These are phyloP conservation scores for Carcinoscorpius rotundicauda DNA, from an alignment of 1,140 invertebrate genomes.

Conservation along the genomic window DNA sequence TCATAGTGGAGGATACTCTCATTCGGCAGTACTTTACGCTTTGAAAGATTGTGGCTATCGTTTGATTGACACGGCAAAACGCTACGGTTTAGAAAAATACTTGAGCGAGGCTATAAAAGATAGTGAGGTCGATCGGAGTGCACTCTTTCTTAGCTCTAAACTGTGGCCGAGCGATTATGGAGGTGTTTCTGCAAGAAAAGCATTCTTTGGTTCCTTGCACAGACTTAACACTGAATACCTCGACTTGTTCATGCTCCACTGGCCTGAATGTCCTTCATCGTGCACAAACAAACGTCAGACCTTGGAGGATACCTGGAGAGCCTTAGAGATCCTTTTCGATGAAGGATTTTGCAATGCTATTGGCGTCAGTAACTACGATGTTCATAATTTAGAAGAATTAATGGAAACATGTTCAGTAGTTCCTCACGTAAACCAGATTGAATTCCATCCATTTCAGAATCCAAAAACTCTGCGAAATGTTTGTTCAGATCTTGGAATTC, in stretches of 20 bases:
- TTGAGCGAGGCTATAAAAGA: too few relatives aligned
- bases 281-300: slow-evolving; percentile 24
- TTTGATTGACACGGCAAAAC: slow-evolving; percentile 35
- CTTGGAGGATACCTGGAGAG: slow-evolving; percentile 32
- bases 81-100: slow-evolving; percentile 30
- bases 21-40: slow-evolving; percentile 34
- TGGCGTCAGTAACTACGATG: slow-evolving; percentile 34
- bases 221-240: slow-evolving; percentile 32
- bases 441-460: slow-evolving; percentile 37
- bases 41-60: slow-evolving; percentile 32
- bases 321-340: slow-evolving; percentile 32
- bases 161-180: slow-evolving; percentile 36
- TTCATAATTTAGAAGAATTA: slow-evolving; percentile 30
- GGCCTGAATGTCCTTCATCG: slow-evolving; percentile 30
- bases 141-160: slow-evolving; percentile 33
- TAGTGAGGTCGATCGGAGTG: slow-evolving; percentile 18
- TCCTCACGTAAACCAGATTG: slow-evolving; percentile 37
- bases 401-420: slow-evolving; percentile 28
- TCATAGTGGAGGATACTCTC: slow-evolving; percentile 35
- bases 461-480: slow-evolving; percentile 28
- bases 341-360: slow-evolving; percentile 29
- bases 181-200: slow-evolving; percentile 23
- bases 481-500: slow-evolving; percentile 31
- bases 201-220: slow-evolving; percentile 29
- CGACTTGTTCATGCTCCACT: slow-evolving; percentile 33